Base-by-base conservation (phyloP, 2,888 invertebrate species). In the Meghimatium bilineatum region DNA sequence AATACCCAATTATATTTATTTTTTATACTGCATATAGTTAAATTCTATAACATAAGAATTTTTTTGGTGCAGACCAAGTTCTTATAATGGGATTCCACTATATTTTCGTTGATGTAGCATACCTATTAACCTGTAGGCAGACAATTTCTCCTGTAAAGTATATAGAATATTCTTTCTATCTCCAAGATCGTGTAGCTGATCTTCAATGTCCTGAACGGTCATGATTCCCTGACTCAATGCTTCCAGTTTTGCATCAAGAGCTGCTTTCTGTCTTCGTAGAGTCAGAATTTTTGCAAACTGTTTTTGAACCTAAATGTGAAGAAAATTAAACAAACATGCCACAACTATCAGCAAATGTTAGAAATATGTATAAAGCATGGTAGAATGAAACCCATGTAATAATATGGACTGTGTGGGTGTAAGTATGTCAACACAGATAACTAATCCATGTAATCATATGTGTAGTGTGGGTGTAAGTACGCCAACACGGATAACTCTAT, bases 91-190 rank as follows among this genome's bases (percentile, higher is more conserved):
- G n/a, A n/a, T n/a, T n/a, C n/a, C 49, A 56, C 12, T 56, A 17
- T 23, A 56, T 56, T 14, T 56, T 56, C 56, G 12, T 23, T 17
- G 23, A 56, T 56, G 60, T 10, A 26, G 29, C 80, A 14, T 72
- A 80, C 80, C 80, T n/a, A 80, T 72, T 1, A 80, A 23, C 56
- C 80, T 80, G 63, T 74, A 74, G n/a, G 80, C 80, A 60, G 26
- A 56, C 8, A 80, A 44, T 63, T 72, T 80, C 38, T 80, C 80
- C 29, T 80, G 38, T 29, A 80, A 38, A 26, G 66, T 49, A 8
- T 32, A 60, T 2, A 80, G 44, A 63, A 29, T 38, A 56, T n/a
- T 80, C 20, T 29, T 56, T 32, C 29, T 20, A 6, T 60, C 60
- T n/a, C 72, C 36, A 23, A 80, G 26, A 60, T 29, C 29, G 12